Conservation (phyloP, 2,888 invertebrate species). For the Busseola fusca region DNA sequence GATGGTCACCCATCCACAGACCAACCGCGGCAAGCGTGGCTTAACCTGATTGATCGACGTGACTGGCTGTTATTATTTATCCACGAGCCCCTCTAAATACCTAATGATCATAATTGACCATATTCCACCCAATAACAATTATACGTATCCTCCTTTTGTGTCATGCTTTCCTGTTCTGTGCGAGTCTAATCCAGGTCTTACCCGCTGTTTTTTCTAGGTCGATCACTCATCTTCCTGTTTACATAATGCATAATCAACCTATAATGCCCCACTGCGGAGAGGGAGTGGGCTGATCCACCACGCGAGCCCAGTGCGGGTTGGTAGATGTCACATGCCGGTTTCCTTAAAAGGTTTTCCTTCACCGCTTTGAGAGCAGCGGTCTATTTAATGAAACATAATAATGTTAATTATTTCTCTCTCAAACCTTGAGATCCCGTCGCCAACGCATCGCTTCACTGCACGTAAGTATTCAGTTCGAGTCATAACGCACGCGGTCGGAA, state of each 20-base stretch:
- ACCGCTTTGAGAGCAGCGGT: not conserved
- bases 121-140: not conserved
- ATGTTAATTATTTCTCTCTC: slow-evolving; percentile 6
- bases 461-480: slow-evolving; percentile 59
- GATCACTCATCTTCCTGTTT: not conserved
- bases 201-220: not conserved
- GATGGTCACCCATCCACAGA: too few relatives aligned
- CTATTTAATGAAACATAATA: not conserved
- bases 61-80: too few relatives aligned
- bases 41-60: too few relatives aligned
- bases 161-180: not conserved
- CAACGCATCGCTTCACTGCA: slow-evolving; percentile 48
- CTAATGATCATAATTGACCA: not conserved
- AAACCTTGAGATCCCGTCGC: slow-evolving; percentile 28
- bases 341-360: not conserved
- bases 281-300: not conserved
- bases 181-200: not conserved
- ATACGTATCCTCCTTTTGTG: not conserved
- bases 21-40: too few relatives aligned
- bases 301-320: too few relatives aligned
- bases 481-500: slow-evolving; percentile 78
- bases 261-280: not conserved
- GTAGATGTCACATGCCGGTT: not conserved
- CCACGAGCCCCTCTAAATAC: too few relatives aligned
- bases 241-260: too few relatives aligned